phyloP scores from a whole-genome alignment of 2,888 invertebrate species.

The Pardosa pseudoannulata region DNA sequence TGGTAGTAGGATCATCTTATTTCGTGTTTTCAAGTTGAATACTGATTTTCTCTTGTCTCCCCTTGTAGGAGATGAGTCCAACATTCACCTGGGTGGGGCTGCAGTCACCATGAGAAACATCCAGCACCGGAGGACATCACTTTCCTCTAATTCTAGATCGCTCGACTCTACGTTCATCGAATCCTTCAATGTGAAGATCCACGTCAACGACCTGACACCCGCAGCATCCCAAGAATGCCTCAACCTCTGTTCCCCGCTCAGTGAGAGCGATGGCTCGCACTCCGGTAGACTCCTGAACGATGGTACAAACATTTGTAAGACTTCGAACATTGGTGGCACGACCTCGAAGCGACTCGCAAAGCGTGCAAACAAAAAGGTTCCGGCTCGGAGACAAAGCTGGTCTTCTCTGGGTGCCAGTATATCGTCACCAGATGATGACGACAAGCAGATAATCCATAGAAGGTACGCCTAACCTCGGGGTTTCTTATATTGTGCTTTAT shows the following conservation, averaged over 20 bases:
- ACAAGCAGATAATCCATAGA: slow-evolving; percentile 46
- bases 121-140: slow-evolving; percentile 61
- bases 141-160: slow-evolving; percentile 52
- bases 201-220: slow-evolving; percentile 74
- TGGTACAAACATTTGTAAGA: slow-evolving; percentile 38
- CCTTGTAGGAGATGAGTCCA: slow-evolving; percentile 43
- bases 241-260: slow-evolving; percentile 35
- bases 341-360: slow-evolving; percentile 51
- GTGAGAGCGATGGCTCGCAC: slow-evolving; percentile 33
- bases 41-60: too few relatives aligned
- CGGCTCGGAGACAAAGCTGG: slow-evolving; percentile 61
- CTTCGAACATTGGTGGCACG: slow-evolving; percentile 49
- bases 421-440: slow-evolving; percentile 33
- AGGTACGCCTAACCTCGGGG: slow-evolving; percentile 25
- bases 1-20: too few relatives aligned
- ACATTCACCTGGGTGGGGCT: slow-evolving; percentile 49
- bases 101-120: slow-evolving; percentile 57
- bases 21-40: too few relatives aligned
- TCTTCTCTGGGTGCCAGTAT: slow-evolving; percentile 57
- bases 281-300: slow-evolving; percentile 41
- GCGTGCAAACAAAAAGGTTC: slow-evolving; percentile 40
- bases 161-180: slow-evolving; percentile 53
- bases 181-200: slow-evolving; percentile 73
- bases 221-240: slow-evolving; percentile 73
- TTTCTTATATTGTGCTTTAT: neutral